phyloP scores from a whole-genome alignment of 2,113 vertebrate genomes.

The Ginglymostoma cirratum region DNA sequence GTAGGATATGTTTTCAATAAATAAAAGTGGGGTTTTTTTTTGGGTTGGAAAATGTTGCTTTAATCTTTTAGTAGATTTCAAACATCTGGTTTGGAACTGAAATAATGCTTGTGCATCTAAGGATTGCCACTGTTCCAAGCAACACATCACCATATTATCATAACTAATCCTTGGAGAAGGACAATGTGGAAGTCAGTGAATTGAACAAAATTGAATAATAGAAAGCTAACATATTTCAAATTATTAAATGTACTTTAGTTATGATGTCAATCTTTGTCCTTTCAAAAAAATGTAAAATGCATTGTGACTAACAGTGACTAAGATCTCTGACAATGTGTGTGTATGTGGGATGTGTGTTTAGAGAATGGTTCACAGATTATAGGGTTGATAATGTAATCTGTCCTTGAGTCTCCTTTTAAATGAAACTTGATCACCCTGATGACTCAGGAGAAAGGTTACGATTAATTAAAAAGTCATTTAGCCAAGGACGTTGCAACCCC shows the following conservation, averaged over 20 bases:
- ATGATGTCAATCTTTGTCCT: neutral
- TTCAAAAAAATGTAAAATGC: neutral
- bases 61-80: too few relatives aligned
- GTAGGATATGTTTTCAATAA: neutral
- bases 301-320: slow-evolving; percentile 27
- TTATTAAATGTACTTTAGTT: neutral
- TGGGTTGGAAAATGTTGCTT: neutral
- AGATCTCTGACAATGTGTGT: slow-evolving; percentile 3
- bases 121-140: neutral
- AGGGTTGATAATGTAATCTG: slow-evolving; percentile 20
- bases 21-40: neutral
- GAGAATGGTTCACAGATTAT: neutral
- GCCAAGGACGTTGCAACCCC: neutral
- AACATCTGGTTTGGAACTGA: neutral
- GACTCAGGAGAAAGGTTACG: neutral
- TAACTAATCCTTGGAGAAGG: slow-evolving; percentile 9
- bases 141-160: neutral
- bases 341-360: slow-evolving; percentile 11
- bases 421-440: slow-evolving; percentile 16
- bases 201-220: neutral
- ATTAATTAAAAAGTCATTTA: neutral
- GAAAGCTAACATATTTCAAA: neutral
- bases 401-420: neutral
- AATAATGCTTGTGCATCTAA: neutral
- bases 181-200: neutral